Evolutionary conservation across 2,797 vertebrate genomes (phyloP).

Genomic region (Anolis apletophallus): DNA sequence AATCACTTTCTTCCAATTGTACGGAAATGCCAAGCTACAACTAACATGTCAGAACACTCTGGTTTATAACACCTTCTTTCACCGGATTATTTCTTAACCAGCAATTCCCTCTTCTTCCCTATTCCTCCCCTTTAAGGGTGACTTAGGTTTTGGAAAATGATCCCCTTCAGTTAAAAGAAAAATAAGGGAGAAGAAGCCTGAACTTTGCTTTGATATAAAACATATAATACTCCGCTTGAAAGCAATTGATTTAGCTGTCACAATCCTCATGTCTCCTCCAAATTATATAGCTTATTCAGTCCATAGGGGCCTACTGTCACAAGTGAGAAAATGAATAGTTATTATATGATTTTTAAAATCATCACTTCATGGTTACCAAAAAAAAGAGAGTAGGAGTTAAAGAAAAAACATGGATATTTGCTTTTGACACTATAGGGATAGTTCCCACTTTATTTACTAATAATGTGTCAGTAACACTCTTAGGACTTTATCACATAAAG

Average conservation of each 20-base stretch:
- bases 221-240: conserved; percentile 1
- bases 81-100: conserved; percentile 21
- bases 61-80: conserved; percentile 32
- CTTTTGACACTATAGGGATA: background rate
- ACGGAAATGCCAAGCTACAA: conserved; percentile 21
- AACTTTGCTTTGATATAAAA: background rate
- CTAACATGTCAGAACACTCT: conserved; percentile 28
- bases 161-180: background rate
- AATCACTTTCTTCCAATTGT: conserved; percentile 25
- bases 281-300: background rate
- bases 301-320: background rate
- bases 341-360: background rate
- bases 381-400: background rate
- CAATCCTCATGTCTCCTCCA: conserved; percentile 7
- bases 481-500: no score
- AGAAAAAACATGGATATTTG: background rate
- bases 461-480: no score
- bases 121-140: background rate
- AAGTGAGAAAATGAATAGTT: background rate
- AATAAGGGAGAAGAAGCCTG: background rate
- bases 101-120: background rate
- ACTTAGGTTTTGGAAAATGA: conserved; percentile 3
- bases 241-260: conserved; percentile 20
- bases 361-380: background rate
- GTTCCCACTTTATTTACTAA: background rate